Evolutionary conservation across 35 echinoderm and acorn worm genomes (phyloP), one percentile per base, ranked within the genome.

Genomic region (Amphiura filiformis): DNA sequence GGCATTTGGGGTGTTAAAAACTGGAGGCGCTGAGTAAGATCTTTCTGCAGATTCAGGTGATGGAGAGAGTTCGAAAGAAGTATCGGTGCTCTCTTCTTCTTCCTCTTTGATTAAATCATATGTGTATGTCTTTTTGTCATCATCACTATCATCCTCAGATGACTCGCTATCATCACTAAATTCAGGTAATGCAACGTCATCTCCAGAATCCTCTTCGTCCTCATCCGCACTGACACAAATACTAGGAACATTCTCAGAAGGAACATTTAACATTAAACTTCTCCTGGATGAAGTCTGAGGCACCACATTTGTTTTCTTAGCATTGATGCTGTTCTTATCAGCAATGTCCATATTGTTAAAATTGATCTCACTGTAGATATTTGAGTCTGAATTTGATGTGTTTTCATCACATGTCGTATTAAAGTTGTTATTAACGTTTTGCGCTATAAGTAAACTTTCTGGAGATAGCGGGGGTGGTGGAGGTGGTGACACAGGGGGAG

Each of bases 381-480:
- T 4, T 4, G 41, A 47, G 17, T 47, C 41, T 4, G 61, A 70
- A 70, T 70, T 23, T 2, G 61, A 4, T 4, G 2, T 70, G 28
- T 70, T 70, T 70, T 70, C 61, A n/a, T 70, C 61, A 70, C 61
- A 30, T 70, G 61, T 70, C 28, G 28, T 70, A 47, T 47, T 17
- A 4, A 47, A 17, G 17, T 47, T 17, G 26, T 70, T 23, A 30
- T 70, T 70, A 13, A n/a, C 15, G 7, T 23, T 70, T 23, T 70
- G 61, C 26, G 28, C 26, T 30, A 11, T 70, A 70, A 15, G 9
- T 70, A 70, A 70, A 30, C 61, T 70, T 70, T 70, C 61, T 70
- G 61, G 61, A 70, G 61, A 70, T 70, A 70, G 61, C 11, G n/a
- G 80, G 18, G 80, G 37, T 82, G 56, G 56, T 23, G 13, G 83